A percentile compares a stretch with the other conserved stretches of the same genome.
Evolutionary conservation across 1,140 invertebrate genomes (phyloP).

Genomic region (Apis mellifera): Amel_HAv3.1 CM009933.2:8016501-8017000

Average conservation of each 20-base stretch:
- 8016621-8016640: not conserved
- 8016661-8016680: too few relatives aligned
- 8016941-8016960: slow-evolving; percentile 9
- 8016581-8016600: slow-evolving; percentile 9
- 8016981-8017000: slow-evolving; percentile 18
- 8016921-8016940: slow-evolving; percentile 51
- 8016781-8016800: too few relatives aligned
- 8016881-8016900: slow-evolving; percentile 21
- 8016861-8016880: not conserved
- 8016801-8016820: not conserved
- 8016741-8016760: slow-evolving; percentile 11
- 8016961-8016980: slow-evolving; percentile 23
- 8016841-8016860: not conserved
- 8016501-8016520: too few relatives aligned
- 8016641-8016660: not conserved
- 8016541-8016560: not conserved
- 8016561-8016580: not conserved
- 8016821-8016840: slow-evolving; percentile 36
- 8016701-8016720: not conserved
- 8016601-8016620: not conserved
- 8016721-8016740: not conserved
- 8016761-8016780: not conserved
- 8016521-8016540: too few relatives aligned
- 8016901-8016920: slow-evolving; percentile 12
- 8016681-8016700: not conserved